These are phyloP conservation scores for Calephelis perditalis DNA, from an alignment of 2,888 invertebrate species.

Conservation along the genomic window DNA sequence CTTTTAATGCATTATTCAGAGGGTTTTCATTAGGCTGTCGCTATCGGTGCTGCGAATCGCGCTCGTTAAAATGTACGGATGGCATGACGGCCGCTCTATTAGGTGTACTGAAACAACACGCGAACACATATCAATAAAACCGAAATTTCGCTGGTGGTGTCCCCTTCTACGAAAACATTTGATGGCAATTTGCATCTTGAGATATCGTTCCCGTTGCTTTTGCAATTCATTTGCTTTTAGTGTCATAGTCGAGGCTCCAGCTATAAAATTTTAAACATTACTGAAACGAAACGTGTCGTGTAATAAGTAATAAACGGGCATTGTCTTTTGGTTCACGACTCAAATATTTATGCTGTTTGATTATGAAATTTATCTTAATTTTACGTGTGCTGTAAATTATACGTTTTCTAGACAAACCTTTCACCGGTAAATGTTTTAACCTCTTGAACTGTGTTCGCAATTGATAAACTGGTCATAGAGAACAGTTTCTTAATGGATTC, in stretches of 20 bases:
- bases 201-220: not conserved
- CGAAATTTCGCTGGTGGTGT: slow-evolving; percentile 34
- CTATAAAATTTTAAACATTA: slow-evolving; percentile 10
- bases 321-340: not conserved
- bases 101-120: slow-evolving; percentile 46
- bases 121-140: slow-evolving; percentile 47
- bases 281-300: slow-evolving; percentile 11
- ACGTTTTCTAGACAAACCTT: not conserved
- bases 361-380: slow-evolving; percentile 2
- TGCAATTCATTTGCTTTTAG: slow-evolving; percentile 3
- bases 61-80: slow-evolving; percentile 75
- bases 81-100: slow-evolving; percentile 74
- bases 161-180: not conserved
- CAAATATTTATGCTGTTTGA: slow-evolving; percentile 10
- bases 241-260: slow-evolving; percentile 8
- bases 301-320: slow-evolving; percentile 12
- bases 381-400: slow-evolving; percentile 7
- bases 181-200: not conserved
- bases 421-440: slow-evolving; percentile 9
- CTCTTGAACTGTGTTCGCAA: not conserved
- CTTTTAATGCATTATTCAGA: slow-evolving; percentile 78
- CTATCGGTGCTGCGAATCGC: slow-evolving; percentile 69
- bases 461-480: too few species aligned
- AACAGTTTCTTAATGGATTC: too few species aligned
- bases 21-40: slow-evolving; percentile 73